Base-by-base conservation (phyloP, 2,888 invertebrate genomes). In the Mantis religiosa region DNA sequence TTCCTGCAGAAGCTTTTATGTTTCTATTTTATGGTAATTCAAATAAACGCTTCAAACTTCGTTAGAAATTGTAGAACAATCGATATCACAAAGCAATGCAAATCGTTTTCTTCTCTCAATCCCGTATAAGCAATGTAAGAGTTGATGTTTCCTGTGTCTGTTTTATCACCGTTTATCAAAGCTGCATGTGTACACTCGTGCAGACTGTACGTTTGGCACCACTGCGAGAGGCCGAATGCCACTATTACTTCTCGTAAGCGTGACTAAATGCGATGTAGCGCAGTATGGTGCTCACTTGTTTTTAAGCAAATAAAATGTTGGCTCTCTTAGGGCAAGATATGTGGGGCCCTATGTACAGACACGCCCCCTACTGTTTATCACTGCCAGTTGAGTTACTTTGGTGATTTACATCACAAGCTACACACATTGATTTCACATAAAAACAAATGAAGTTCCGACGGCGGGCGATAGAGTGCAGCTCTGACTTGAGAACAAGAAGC, bases 381-480 rank as follows among this genome's bases (percentile, higher is more conserved):
- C 81, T 15, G 81, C 28, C 28, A 86, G 20, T n/a, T 34, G 87
- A 87, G 82, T 28, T 82, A 25, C 87, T 30, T 82, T 20, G 15
- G 84, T 88, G 88, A 88, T 88, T 88, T 88, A 88, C 85, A 85
- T 84, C 28, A 71, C 54, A 34, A 28, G 84, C 71, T 85, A 85
- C 82, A 88, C 47, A 9, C 85, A 88, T 88, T 82, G 88, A 88
- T 88, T 88, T 88, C 82, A 85, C 82, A 88, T 88, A 88, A 88
- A 88, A 88, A 88, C 88, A 82, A 88, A 88, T 88, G 88, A 88
- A 82, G 88, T 85, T 88, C 82, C 41, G 82, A 30, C 85, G 54
- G 15, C 54, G 71, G 27, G 54, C 54, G 54, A 20, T 71, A 71
- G 54, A 71, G 54, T 71, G 54, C 54, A 71, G 54, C 54, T 71